These are phyloP conservation scores for Epirrita christyi DNA, from an alignment of 2,888 invertebrate species.

Conservation along the genomic window DNA sequence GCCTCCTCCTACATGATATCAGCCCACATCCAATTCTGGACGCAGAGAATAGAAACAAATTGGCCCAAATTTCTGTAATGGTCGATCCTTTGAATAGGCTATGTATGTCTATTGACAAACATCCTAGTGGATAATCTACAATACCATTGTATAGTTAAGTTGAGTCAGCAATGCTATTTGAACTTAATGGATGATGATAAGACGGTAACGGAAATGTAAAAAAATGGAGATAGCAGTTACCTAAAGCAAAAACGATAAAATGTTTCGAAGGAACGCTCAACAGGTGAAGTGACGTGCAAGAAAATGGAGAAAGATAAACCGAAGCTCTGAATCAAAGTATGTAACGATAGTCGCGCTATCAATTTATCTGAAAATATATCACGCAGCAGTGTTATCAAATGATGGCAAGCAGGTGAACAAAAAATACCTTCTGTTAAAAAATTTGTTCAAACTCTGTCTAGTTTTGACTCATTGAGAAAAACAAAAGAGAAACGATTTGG, in stretches of 20 bases:
- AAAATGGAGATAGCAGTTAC: constrained; percentile 31
- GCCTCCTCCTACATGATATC: constrained; percentile 77
- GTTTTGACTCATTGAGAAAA: constrained; percentile 27
- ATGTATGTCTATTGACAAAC: constrained; percentile 1
- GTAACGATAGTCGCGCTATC: constrained; percentile 52
- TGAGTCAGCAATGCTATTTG: constrained; percentile 29
- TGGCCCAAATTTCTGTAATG: constrained; percentile 62
- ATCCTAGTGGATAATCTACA: background rate
- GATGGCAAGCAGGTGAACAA: constrained; percentile 51
- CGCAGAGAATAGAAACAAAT: constrained; percentile 58
- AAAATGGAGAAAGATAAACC: constrained; percentile 37
- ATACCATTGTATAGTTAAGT: constrained; percentile 15
- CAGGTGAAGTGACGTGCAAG: constrained; percentile 36
- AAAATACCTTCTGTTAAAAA: constrained; percentile 33
- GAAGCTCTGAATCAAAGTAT: constrained; percentile 42
- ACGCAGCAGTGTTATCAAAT: constrained; percentile 52
- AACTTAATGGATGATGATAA: constrained; percentile 35
- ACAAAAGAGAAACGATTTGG: background rate
- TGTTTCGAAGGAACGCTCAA: constrained; percentile 36
- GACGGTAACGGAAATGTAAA: constrained; percentile 33
- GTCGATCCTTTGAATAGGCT: constrained; percentile 31
- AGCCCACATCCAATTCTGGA: constrained; percentile 80
- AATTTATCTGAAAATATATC: constrained; percentile 66
- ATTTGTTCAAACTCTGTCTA: constrained; percentile 6
- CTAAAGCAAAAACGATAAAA: constrained; percentile 36